phyloP scores from a whole-genome alignment of 1,140 invertebrate species.

The Bombus huntii region DNA sequence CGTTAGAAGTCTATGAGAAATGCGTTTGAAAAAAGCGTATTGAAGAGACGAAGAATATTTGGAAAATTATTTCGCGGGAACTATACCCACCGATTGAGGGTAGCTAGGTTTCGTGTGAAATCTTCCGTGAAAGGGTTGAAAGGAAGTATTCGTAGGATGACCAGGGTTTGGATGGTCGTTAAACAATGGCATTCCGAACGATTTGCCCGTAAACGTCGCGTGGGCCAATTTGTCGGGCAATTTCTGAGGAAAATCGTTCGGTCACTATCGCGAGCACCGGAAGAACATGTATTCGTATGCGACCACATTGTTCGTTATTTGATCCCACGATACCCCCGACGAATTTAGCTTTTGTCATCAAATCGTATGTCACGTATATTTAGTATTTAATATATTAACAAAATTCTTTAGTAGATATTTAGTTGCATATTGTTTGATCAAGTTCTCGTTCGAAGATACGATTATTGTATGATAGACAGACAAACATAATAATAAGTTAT shows the following conservation, averaged over 20 bases:
- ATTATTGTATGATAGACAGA: too few species aligned
- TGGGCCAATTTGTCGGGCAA: conserved; percentile 79
- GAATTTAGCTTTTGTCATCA: background rate
- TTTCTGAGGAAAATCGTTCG: conserved; percentile 81
- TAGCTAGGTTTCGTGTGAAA: conserved; percentile 59
- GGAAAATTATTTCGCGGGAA: conserved; percentile 49
- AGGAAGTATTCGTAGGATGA: conserved; percentile 76
- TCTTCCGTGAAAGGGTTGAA: conserved; percentile 73
- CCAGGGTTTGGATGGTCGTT: conserved; percentile 73
- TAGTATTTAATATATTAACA: too few species aligned
- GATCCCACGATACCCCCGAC: conserved; percentile 27
- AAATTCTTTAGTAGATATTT: too few species aligned
- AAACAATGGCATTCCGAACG: conserved; percentile 81
- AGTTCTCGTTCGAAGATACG: too few species aligned
- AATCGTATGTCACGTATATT: too few species aligned
- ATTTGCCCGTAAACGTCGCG: conserved; percentile 77
- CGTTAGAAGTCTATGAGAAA: background rate
- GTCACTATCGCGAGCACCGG: conserved; percentile 65
- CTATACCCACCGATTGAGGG: background rate
- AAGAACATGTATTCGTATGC: conserved; percentile 22
- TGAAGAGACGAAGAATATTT: background rate
- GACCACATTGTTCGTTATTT: conserved; percentile 53
- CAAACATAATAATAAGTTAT: too few species aligned
- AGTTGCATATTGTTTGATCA: too few species aligned
- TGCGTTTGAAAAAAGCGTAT: background rate